Conservation (phyloP, 2,113 vertebrate genomes). For the Echinops telfairi region DNA sequence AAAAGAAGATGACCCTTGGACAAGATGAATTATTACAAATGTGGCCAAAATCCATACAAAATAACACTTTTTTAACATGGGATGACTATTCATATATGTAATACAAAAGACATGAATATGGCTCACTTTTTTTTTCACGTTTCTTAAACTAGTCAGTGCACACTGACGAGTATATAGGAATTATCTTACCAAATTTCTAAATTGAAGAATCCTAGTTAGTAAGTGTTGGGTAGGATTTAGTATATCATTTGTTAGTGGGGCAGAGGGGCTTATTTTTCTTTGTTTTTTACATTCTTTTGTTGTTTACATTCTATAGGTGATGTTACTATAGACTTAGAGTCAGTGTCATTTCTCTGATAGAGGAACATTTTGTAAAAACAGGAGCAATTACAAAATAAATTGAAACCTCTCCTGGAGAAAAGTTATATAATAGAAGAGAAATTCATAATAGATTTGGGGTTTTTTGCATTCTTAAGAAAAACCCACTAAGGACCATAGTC, state of each 20-base stretch:
- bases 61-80: constrained; percentile 32
- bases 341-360: no score
- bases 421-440: constrained; percentile 5
- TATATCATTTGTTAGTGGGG: background rate
- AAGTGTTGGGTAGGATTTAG: background rate
- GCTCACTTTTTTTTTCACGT: background rate
- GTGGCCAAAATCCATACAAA: constrained; percentile 56
- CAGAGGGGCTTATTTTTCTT: background rate
- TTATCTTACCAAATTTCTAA: constrained; percentile 10
- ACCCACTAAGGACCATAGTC: background rate
- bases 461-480: background rate
- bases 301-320: background rate
- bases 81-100: background rate
- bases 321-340: background rate
- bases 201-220: constrained; percentile 24
- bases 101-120: background rate
- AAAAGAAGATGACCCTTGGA: no score
- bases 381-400: background rate
- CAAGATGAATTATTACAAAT: background rate
- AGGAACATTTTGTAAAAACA: constrained; percentile 20
- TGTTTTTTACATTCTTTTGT: background rate
- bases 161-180: background rate
- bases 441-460: background rate
- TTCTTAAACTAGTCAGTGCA: constrained; percentile 5
- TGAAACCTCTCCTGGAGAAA: background rate